Conservation (phyloP, 2,888 invertebrate genomes). For the Ctena decussata region DNA sequence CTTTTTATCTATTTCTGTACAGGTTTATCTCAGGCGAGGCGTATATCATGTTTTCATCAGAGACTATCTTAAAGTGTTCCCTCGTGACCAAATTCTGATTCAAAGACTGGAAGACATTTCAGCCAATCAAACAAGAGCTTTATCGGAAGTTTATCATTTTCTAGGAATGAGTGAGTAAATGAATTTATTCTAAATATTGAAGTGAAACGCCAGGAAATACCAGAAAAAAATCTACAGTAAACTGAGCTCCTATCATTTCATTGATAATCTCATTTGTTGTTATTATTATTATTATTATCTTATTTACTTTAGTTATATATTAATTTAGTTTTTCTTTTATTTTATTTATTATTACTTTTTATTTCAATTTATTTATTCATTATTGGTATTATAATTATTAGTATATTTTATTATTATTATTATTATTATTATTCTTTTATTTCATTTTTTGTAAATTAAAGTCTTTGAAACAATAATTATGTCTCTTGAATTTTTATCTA, state of each 20-base stretch:
- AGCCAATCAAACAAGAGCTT: not conserved
- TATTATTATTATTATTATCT: not conserved
- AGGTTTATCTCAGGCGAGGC: constrained; percentile 34
- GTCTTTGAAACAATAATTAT: no score
- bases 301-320: not conserved
- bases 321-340: not conserved
- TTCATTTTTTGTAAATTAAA: no score
- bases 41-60: constrained; percentile 41
- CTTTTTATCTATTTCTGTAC: no score
- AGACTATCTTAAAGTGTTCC: constrained; percentile 40
- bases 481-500: no score
- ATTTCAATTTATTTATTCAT: no score
- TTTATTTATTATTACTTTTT: no score
- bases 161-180: constrained; percentile 40
- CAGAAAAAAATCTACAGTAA: no score
- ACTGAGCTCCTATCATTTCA: not conserved
- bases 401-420: no score
- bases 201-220: no score
- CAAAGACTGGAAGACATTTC: constrained; percentile 43
- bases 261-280: not conserved
- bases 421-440: no score
- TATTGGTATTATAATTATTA: no score
- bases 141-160: constrained; percentile 13
- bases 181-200: not conserved
- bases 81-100: constrained; percentile 35